These are phyloP conservation scores for Pelobates cultripes DNA, from an alignment of 2,797 vertebrate genomes.

Conservation along the genomic window DNA sequence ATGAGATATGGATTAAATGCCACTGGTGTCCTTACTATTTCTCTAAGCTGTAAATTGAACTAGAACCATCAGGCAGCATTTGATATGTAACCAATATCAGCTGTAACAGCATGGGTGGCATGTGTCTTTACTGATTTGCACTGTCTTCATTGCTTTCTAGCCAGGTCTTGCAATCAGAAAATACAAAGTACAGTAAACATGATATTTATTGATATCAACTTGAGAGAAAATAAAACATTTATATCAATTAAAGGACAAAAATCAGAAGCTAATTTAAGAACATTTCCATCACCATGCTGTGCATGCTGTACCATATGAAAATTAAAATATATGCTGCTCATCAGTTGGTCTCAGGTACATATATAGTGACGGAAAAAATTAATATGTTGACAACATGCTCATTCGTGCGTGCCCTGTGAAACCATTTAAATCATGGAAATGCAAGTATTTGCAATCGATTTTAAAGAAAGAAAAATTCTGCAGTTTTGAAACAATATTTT, in stretches of 20 bases:
- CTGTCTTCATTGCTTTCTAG: slow-evolving; percentile 30
- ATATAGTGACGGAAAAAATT: background rate
- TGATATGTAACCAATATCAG: slow-evolving; percentile 50
- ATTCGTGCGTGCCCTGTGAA: background rate
- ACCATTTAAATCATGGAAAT: background rate
- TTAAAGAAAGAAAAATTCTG: background rate
- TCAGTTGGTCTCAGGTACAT: background rate
- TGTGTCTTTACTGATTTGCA: slow-evolving; percentile 45
- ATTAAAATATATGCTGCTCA: background rate
- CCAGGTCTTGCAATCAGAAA: slow-evolving; percentile 26
- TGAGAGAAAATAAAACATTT: background rate
- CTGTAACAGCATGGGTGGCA: slow-evolving; percentile 41
- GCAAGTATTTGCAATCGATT: background rate
- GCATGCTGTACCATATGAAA: background rate
- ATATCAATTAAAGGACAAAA: background rate
- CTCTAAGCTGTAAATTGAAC: slow-evolving; percentile 50
- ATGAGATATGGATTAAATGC: slow-evolving; percentile 56
- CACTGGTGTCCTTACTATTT: slow-evolving; percentile 20
- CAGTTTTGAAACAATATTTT: background rate
- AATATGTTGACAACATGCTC: background rate
- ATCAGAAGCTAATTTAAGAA: background rate
- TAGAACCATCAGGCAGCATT: slow-evolving; percentile 45
- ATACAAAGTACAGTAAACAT: slow-evolving; percentile 24
- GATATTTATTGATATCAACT: background rate
- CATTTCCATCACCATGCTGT: background rate